Evolutionary conservation across 1,140 invertebrate species (phyloP).

Genomic region (Drosophila truncata): DNA sequence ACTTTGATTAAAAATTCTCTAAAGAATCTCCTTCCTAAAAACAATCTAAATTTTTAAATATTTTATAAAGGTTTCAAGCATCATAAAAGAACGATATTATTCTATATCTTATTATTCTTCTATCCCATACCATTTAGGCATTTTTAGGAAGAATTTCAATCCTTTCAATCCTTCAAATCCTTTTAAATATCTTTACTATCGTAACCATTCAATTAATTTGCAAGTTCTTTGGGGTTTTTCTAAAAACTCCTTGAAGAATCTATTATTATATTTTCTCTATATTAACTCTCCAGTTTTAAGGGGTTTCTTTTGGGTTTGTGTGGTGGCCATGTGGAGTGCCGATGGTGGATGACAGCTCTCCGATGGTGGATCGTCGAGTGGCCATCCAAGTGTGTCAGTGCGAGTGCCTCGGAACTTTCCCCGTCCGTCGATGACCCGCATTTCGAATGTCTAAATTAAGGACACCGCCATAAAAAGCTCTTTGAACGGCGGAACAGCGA

Average conservation of each 20-base stretch:
- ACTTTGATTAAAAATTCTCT: no score
- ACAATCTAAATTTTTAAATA: no score
- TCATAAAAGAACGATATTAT: no score
- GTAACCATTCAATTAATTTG: neutral
- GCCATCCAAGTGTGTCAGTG: conserved; percentile 44
- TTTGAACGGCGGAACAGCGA: conserved; percentile 7
- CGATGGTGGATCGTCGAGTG: conserved; percentile 33
- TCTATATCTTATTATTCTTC: no score
- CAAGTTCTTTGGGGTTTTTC: neutral
- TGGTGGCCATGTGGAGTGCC: conserved; percentile 26
- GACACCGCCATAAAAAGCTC: conserved; percentile 80
- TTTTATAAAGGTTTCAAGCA: no score
- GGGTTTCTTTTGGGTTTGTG: conserved; percentile 10
- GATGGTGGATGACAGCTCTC: conserved; percentile 2
- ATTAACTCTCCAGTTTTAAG: neutral
- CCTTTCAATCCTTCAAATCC: no score
- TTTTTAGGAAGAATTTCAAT: no score
- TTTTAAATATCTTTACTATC: no score
- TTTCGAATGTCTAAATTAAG: conserved; percentile 80
- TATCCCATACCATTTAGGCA: no score
- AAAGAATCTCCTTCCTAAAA: no score
- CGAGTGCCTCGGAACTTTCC: conserved; percentile 45
- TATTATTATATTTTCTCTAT: neutral
- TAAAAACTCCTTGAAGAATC: neutral
- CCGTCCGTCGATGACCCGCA: conserved; percentile 68